Conservation (phyloP, 2,888 invertebrate genomes). For the Catocala fraxini region DNA sequence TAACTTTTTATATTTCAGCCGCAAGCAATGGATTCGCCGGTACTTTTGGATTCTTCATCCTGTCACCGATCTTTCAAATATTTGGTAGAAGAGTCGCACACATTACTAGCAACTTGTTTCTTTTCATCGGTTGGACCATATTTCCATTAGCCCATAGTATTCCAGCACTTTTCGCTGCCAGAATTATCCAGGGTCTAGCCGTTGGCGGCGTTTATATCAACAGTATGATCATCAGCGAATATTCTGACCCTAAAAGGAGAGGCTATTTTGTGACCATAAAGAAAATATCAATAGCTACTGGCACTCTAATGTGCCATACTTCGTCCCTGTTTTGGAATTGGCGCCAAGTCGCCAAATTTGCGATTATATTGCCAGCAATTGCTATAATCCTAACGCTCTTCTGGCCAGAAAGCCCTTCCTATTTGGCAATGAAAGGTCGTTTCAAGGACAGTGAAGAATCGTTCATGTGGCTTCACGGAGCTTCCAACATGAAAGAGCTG, state of each 20-base stretch:
- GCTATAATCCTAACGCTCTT: slow-evolving; percentile 42
- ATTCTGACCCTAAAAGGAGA: slow-evolving; percentile 54
- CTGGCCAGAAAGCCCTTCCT: slow-evolving; percentile 67
- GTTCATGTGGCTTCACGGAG: slow-evolving; percentile 57
- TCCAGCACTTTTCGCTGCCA: slow-evolving; percentile 49
- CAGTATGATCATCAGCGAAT: slow-evolving; percentile 58
- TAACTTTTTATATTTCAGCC: too few relatives aligned
- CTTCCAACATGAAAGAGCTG: slow-evolving; percentile 51
- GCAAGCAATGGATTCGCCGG: too few relatives aligned
- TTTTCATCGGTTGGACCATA: slow-evolving; percentile 54
- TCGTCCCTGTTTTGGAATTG: slow-evolving; percentile 50
- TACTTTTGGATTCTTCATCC: too few relatives aligned
- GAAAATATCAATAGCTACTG: slow-evolving; percentile 48
- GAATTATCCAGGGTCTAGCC: too few relatives aligned
- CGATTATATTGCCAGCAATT: too few relatives aligned
- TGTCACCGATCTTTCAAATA: slow-evolving; percentile 47
- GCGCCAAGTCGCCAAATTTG: too few relatives aligned
- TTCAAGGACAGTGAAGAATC: slow-evolving; percentile 57
- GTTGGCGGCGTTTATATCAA: slow-evolving; percentile 37
- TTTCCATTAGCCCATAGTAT: slow-evolving; percentile 53
- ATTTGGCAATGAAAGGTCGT: slow-evolving; percentile 58
- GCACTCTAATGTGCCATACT: slow-evolving; percentile 57
- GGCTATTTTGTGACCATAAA: slow-evolving; percentile 59
- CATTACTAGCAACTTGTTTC: slow-evolving; percentile 35
- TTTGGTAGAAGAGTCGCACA: slow-evolving; percentile 56